These are phyloP conservation scores for Oryzias melastigma DNA, from an alignment of 2,113 vertebrate genomes.

Conservation along the genomic window DNA sequence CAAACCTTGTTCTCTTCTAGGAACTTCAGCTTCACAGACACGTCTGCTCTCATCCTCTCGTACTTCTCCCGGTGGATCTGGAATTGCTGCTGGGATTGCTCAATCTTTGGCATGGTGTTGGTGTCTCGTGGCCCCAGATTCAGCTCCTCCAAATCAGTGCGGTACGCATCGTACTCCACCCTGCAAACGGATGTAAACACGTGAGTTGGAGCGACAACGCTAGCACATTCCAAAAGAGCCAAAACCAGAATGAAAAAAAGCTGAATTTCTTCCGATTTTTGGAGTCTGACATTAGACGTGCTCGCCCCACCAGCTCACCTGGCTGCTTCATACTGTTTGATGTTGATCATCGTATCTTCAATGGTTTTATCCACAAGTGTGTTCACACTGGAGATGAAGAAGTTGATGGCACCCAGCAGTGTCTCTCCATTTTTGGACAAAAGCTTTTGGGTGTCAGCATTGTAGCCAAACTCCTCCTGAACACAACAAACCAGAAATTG, in stretches of 20 bases:
- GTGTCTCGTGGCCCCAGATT: conserved; percentile 93
- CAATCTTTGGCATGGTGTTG: conserved; percentile 92
- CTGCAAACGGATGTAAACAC: conserved; percentile 56
- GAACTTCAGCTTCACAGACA: conserved; percentile 94
- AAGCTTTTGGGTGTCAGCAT: conserved; percentile 96
- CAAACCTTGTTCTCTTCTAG: conserved; percentile 97
- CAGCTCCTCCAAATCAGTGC: conserved; percentile 94
- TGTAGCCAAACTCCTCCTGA: conserved; percentile 98
- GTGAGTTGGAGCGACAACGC: background rate
- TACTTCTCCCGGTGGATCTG: conserved; percentile 94
- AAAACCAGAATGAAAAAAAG: no score
- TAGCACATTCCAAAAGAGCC: no score
- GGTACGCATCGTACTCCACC: conserved; percentile 95
- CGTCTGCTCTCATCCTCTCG: conserved; percentile 92
- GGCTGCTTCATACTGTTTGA: conserved; percentile 95
- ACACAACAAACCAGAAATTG: background rate
- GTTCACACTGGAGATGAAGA: conserved; percentile 94
- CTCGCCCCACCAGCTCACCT: conserved; percentile 74
- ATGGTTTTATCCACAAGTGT: conserved; percentile 98
- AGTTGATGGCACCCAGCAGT: conserved; percentile 93
- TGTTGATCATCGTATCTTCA: conserved; percentile 94
- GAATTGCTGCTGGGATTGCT: conserved; percentile 90
- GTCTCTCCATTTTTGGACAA: conserved; percentile 97
- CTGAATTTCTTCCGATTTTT: no score
- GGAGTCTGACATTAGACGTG: no score